phyloP scores from a whole-genome alignment of 2,797 vertebrate species.

The Acestrorhynchus altus region DNA sequence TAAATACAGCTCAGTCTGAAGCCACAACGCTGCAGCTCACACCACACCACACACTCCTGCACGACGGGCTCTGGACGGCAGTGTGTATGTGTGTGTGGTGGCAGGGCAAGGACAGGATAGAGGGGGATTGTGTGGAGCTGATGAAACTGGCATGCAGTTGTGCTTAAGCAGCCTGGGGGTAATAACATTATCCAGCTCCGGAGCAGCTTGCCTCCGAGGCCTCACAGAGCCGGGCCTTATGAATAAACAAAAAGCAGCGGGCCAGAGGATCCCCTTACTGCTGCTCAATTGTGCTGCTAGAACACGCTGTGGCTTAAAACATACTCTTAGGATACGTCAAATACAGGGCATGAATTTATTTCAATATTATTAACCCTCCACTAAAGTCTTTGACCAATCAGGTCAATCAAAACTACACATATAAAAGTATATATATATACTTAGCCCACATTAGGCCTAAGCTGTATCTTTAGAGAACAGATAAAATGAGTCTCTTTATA shows the following conservation, averaged over 20 bases:
- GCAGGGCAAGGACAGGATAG: slow-evolving; percentile 40
- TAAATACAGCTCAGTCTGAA: slow-evolving; percentile 39
- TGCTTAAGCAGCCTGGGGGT: slow-evolving; percentile 74
- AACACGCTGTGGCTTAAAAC: slow-evolving; percentile 40
- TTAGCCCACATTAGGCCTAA: too few species aligned
- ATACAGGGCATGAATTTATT: slow-evolving; percentile 13
- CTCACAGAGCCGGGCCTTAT: slow-evolving; percentile 78
- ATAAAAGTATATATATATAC: neutral
- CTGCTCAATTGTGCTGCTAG: slow-evolving; percentile 73
- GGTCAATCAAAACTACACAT: neutral
- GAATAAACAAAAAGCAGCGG: slow-evolving; percentile 80
- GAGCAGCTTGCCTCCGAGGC: slow-evolving; percentile 77
- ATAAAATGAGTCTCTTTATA: too few species aligned
- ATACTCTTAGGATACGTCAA: slow-evolving; percentile 29
- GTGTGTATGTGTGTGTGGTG: slow-evolving; percentile 8
- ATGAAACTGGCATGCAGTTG: slow-evolving; percentile 70
- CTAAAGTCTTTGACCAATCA: neutral
- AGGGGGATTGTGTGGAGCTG: slow-evolving; percentile 56
- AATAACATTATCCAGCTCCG: slow-evolving; percentile 79
- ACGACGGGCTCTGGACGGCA: slow-evolving; percentile 28
- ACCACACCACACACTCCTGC: slow-evolving; percentile 64
- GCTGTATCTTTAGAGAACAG: too few species aligned
- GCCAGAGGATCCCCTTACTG: slow-evolving; percentile 77
- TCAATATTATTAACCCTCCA: neutral
- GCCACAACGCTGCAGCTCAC: slow-evolving; percentile 31